phyloP scores from a whole-genome alignment of 2,888 invertebrate species.

The Drosophila tanythrix region DNA sequence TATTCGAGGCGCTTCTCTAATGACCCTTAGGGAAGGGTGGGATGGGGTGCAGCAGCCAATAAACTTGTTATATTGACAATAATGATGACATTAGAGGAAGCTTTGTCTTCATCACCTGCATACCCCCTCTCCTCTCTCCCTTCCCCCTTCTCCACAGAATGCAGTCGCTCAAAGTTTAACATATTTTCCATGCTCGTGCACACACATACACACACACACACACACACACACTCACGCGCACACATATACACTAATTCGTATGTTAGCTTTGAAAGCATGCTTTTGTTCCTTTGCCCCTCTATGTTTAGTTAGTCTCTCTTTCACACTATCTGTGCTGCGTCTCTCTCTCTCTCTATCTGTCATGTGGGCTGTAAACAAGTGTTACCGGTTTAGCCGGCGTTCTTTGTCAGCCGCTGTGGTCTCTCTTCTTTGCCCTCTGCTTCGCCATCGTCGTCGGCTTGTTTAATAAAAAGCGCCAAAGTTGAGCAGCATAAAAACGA shows the following conservation, averaged over 20 bases:
- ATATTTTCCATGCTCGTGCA: slow-evolving; percentile 45
- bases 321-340: slow-evolving; percentile 10
- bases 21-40: slow-evolving; percentile 45
- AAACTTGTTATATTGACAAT: slow-evolving; percentile 78
- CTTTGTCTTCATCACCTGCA: slow-evolving; percentile 66
- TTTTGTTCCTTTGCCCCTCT: slow-evolving; percentile 16
- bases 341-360: slow-evolving; percentile 18
- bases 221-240: background rate
- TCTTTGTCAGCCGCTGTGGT: slow-evolving; percentile 50
- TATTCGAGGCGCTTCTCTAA: slow-evolving; percentile 62
- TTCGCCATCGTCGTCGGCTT: slow-evolving; percentile 59
- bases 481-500: slow-evolving; percentile 67
- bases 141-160: slow-evolving; percentile 26
- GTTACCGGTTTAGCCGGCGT: slow-evolving; percentile 77
- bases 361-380: slow-evolving; percentile 67
- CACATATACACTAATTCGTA: background rate
- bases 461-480: slow-evolving; percentile 78
- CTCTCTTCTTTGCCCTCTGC: slow-evolving; percentile 32
- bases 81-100: slow-evolving; percentile 74
- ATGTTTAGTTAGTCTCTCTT: slow-evolving; percentile 12
- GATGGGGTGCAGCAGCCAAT: slow-evolving; percentile 50
- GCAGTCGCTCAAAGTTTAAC: slow-evolving; percentile 51
- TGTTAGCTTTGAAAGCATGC: background rate
- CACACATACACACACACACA: slow-evolving; percentile 5
- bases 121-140: slow-evolving; percentile 31